Conservation (phyloP, 1,140 invertebrate species). For the Drosophila gunungcola region DNA sequence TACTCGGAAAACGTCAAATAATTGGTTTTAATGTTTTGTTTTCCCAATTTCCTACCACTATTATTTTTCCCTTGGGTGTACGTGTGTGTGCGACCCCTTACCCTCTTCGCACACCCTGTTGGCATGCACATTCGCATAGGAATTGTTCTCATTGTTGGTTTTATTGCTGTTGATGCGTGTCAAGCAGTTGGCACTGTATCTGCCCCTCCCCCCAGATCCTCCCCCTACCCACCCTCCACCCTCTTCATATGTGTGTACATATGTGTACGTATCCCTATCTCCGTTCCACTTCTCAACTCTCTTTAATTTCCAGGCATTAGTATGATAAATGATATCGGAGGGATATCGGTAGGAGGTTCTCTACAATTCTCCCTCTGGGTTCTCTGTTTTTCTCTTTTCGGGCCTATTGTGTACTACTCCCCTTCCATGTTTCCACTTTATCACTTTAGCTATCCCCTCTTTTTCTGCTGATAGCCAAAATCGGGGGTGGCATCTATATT, state of each 20-base stretch:
- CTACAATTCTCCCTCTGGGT: background rate
- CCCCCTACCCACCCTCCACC: background rate
- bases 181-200: constrained; percentile 11
- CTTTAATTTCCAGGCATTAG: constrained; percentile 63
- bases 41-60: background rate
- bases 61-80: constrained; percentile 5
- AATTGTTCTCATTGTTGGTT: constrained; percentile 21
- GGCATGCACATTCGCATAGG: constrained; percentile 1
- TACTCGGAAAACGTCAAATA: background rate
- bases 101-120: background rate
- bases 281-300: constrained; percentile 12
- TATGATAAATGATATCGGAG: constrained; percentile 64
- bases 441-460: constrained; percentile 3
- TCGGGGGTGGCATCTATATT: constrained; percentile 6
- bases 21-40: background rate
- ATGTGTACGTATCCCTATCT: background rate
- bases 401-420: background rate
- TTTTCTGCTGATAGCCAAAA: constrained; percentile 2
- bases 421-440: constrained; percentile 4
- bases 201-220: constrained; percentile 4
- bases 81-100: background rate
- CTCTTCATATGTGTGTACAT: background rate
- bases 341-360: constrained; percentile 16
- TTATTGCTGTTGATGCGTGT: constrained; percentile 29
- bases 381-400: background rate